Percentiles rank a stretch among this genome's conserved stretches.
Conservation (phyloP, 2,113 vertebrate species). For the Raja brachyura region DNA sequence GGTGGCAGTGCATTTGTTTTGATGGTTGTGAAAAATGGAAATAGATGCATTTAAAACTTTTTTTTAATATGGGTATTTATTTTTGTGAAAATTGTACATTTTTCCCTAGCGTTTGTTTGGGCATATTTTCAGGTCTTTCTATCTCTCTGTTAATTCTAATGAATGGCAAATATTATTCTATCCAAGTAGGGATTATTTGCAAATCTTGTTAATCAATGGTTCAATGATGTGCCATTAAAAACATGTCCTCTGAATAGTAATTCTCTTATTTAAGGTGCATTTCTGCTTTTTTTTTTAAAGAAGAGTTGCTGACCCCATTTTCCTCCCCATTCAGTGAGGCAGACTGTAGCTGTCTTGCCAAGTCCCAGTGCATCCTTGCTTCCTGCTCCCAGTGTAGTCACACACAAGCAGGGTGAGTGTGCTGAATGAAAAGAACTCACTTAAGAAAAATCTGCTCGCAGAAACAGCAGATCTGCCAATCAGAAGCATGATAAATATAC, state of each 20-base stretch:
- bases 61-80: neutral
- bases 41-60: neutral
- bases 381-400: neutral
- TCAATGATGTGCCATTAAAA: neutral
- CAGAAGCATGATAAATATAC: neutral
- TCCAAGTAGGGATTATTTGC: neutral
- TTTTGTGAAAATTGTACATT: neutral
- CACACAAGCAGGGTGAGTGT: neutral
- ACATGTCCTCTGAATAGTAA: neutral
- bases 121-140: neutral
- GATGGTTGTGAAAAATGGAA: neutral
- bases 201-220: neutral
- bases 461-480: neutral
- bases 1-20: conserved; percentile 17
- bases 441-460: conserved; percentile 12
- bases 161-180: neutral
- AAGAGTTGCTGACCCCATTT: neutral
- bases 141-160: neutral
- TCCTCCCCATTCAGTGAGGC: neutral
- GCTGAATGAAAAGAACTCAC: conserved; percentile 20
- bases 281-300: neutral
- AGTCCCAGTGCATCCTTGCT: conserved; percentile 12
- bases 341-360: neutral
- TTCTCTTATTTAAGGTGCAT: neutral
- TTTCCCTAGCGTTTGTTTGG: neutral